Evolutionary conservation across 2,113 vertebrate genomes (phyloP).

Genomic region (Pandion haliaetus): DNA sequence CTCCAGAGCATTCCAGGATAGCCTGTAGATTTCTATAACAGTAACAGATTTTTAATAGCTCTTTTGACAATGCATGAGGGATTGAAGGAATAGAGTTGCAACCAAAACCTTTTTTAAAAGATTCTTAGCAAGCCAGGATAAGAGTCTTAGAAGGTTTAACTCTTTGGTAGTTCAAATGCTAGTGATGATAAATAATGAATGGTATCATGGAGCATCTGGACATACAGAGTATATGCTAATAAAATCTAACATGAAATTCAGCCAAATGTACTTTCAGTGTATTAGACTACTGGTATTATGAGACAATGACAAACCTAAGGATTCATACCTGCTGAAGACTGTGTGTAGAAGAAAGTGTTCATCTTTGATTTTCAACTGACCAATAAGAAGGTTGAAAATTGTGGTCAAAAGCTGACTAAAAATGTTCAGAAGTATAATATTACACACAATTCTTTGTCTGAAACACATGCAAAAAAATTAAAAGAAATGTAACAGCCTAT

Average conservation of each 20-base stretch:
- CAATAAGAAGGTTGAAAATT: neutral
- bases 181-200: neutral
- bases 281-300: neutral
- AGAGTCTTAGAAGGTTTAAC: neutral
- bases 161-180: neutral
- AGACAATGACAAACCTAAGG: neutral
- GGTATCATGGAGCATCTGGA: neutral
- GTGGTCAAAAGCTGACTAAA: neutral
- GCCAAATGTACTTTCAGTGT: neutral
- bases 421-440: neutral
- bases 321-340: neutral
- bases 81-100: slow-evolving; percentile 4
- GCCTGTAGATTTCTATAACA: neutral
- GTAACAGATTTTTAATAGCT: slow-evolving; percentile 11
- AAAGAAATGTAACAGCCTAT: neutral
- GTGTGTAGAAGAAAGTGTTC: neutral
- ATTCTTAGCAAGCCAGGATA: neutral
- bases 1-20: slow-evolving; percentile 18
- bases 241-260: neutral
- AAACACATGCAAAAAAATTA: neutral
- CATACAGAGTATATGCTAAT: neutral
- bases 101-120: neutral
- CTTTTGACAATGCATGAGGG: neutral
- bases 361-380: neutral
- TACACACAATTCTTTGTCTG: neutral